phyloP scores from a whole-genome alignment of 1,140 invertebrate genomes.

The Polypedilum vanderplanki region DNA sequence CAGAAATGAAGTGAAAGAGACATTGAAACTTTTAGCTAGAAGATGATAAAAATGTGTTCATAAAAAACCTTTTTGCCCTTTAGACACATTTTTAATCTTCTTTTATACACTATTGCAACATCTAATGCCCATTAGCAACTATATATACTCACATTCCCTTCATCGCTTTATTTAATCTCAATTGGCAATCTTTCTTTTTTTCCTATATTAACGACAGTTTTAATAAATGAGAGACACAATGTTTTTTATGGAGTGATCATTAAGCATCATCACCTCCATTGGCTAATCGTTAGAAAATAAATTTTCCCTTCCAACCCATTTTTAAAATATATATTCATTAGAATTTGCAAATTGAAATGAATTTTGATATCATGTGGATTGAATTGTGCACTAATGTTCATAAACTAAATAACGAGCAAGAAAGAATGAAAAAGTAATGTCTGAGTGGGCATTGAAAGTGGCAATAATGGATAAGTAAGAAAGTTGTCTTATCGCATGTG shows the following conservation, averaged over 20 bases:
- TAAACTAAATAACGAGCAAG: no score
- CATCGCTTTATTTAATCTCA: neutral
- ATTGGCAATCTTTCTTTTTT: neutral
- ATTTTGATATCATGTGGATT: no score
- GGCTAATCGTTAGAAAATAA: neutral
- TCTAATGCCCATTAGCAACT: neutral
- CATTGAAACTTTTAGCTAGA: neutral
- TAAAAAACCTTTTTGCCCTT: neutral
- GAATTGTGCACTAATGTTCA: no score
- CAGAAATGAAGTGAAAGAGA: neutral
- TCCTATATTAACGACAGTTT: constrained; percentile 2
- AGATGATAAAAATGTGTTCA: neutral
- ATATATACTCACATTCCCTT: neutral
- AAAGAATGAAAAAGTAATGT: no score
- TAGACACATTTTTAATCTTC: neutral
- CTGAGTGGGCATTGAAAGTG: no score
- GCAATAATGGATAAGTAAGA: no score
- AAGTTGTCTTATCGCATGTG: no score
- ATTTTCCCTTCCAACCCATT: no score
- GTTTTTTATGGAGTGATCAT: neutral
- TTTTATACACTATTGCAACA: neutral
- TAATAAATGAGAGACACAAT: neutral
- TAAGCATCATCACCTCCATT: neutral
- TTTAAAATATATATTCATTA: no score
- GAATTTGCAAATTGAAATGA: no score